Percentiles rank a stretch among this genome's conserved stretches.
Conservation (phyloP, 2,797 vertebrate species). For the Myotis planiceps region DNA sequence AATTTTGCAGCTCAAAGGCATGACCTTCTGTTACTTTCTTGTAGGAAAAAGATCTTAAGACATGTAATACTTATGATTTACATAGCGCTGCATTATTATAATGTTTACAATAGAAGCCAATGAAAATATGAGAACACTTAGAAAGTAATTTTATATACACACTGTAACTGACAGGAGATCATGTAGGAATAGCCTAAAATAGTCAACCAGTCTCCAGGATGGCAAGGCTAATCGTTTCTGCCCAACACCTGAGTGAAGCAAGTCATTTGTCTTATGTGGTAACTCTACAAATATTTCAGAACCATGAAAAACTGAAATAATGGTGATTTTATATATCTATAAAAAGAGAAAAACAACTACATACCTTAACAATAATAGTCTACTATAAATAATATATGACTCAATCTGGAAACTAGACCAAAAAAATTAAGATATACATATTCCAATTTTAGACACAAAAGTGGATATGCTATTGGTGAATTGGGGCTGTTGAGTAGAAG, state of each 20-base stretch:
- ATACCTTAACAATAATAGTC: neutral
- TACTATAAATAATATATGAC: neutral
- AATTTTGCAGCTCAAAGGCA: conserved; percentile 25
- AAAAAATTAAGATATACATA: neutral
- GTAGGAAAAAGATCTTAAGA: neutral
- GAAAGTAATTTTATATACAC: neutral
- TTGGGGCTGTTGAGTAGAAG: neutral
- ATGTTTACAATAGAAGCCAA: neutral
- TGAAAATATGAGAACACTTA: conserved; percentile 13
- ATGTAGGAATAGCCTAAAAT: conserved; percentile 26
- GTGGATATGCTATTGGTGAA: neutral
- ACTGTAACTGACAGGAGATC: neutral
- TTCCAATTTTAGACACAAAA: neutral
- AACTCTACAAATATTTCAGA: neutral
- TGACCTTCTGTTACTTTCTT: neutral
- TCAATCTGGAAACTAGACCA: neutral
- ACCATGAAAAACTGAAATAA: neutral
- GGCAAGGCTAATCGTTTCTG: conserved; percentile 9
- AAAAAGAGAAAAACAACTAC: neutral
- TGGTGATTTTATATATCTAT: neutral
- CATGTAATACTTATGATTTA: neutral
- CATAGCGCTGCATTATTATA: neutral
- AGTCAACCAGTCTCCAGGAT: neutral
- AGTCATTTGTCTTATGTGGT: neutral
- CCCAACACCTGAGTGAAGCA: neutral